Conservation (phyloP, 2,888 invertebrate species). For the Apodemia hepburni region DNA sequence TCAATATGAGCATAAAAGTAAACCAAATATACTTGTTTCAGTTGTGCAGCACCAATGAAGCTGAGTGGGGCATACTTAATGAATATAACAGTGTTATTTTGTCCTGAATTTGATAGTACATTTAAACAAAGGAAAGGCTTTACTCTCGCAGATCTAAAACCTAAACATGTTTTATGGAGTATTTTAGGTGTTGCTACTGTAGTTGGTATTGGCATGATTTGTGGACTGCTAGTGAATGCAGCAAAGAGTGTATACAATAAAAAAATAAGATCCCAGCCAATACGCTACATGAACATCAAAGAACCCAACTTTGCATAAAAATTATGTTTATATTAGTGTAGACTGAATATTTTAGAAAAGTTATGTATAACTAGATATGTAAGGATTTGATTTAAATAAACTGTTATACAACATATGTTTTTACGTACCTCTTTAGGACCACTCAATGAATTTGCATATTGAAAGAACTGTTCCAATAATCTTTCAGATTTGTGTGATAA, state of each 20-base stretch:
- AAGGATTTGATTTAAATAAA: constrained; percentile 12
- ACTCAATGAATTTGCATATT: constrained; percentile 84
- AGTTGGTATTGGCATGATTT: constrained; percentile 57
- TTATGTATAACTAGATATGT: constrained; percentile 17
- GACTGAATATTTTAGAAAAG: constrained; percentile 21
- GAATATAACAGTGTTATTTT: constrained; percentile 59
- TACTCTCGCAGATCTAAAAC: constrained; percentile 51
- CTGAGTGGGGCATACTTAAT: constrained; percentile 61
- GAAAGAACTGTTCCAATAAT: constrained; percentile 87
- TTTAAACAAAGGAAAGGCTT: constrained; percentile 48
- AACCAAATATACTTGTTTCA: constrained; percentile 41
- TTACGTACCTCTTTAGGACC: constrained; percentile 83
- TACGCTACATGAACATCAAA: constrained; percentile 61
- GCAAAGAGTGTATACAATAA: constrained; percentile 56
- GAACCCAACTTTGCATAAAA: constrained; percentile 57
- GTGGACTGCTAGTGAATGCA: constrained; percentile 59
- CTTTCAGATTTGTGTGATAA: constrained; percentile 87
- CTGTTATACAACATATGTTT: constrained; percentile 19
- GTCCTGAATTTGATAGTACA: constrained; percentile 60
- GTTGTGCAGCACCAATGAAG: constrained; percentile 70
- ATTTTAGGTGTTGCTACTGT: constrained; percentile 63
- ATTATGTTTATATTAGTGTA: constrained; percentile 22
- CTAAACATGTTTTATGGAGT: constrained; percentile 68
- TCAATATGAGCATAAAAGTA: background rate
- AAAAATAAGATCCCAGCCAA: constrained; percentile 54